A percentile compares a stretch with the other conserved stretches of the same genome.
phyloP scores from a whole-genome alignment of 2,797 vertebrate genomes.

The Sparidentex hasta region DNA sequence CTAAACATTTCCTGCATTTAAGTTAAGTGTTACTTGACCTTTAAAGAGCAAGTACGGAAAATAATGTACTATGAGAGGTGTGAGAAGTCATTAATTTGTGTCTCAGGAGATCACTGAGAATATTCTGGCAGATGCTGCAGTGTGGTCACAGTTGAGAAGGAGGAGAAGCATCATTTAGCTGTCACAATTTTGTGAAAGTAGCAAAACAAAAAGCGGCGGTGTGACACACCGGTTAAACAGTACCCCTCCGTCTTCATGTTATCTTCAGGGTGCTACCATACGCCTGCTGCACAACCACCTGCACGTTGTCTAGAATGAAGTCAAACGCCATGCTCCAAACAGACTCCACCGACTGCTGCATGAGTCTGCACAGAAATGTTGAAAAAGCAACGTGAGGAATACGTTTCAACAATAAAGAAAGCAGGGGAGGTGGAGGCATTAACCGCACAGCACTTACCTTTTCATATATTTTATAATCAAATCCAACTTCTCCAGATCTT shows the following conservation, averaged over 20 bases:
- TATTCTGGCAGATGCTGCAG: conserved; percentile 15
- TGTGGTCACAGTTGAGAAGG: conserved; percentile 68
- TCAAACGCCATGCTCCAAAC: conserved; percentile 99
- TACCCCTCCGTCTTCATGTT: conserved; percentile 78
- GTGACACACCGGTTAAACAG: conserved; percentile 7
- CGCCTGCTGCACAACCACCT: conserved; percentile 96
- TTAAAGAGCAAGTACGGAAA: conserved; percentile 37
- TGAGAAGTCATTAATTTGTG: background rate
- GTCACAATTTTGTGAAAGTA: conserved; percentile 27
- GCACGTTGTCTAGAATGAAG: conserved; percentile 99
- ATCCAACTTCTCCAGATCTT: conserved; percentile 96
- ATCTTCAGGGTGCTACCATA: conserved; percentile 98
- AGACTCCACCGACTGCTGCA: conserved; percentile 97
- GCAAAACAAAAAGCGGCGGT: conserved; percentile 8
- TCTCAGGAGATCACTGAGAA: conserved; percentile 23
- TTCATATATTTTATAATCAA: conserved; percentile 99
- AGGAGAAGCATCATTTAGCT: conserved; percentile 63
- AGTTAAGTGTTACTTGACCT: conserved; percentile 3
- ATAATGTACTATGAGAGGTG: conserved; percentile 3
- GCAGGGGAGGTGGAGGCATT: background rate
- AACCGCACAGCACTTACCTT: conserved; percentile 81
- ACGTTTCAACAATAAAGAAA: background rate
- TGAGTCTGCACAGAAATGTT: conserved; percentile 86
- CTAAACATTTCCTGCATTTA: conserved; percentile 41
- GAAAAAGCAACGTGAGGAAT: background rate